Conservation (phyloP, 2,888 invertebrate genomes). For the Pteria penguin region DNA sequence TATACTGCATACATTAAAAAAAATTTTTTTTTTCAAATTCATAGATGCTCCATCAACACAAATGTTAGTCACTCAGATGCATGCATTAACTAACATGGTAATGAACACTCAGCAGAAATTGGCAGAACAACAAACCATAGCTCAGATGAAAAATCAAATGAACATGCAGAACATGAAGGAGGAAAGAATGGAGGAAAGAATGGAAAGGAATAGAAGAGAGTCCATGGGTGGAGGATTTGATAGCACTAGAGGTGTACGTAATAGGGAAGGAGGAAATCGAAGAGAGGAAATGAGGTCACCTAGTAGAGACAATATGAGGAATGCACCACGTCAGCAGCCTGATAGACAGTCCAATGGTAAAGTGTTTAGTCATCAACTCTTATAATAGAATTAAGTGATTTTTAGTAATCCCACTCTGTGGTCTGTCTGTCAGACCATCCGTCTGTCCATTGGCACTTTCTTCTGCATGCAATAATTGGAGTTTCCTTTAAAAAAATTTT, state of each 20-base stretch:
- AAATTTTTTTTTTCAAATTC: background rate
- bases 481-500: too few relatives aligned
- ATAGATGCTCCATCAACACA: slow-evolving; percentile 22
- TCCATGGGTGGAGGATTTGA: too few relatives aligned
- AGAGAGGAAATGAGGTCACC: background rate
- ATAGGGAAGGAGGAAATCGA: background rate
- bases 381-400: too few relatives aligned
- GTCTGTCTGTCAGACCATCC: too few relatives aligned
- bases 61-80: slow-evolving; percentile 35
- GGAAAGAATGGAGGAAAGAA: slow-evolving; percentile 18
- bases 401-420: too few relatives aligned
- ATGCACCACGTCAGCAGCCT: too few relatives aligned
- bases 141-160: slow-evolving; percentile 10
- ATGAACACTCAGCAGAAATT: slow-evolving; percentile 20
- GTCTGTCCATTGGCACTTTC: too few relatives aligned
- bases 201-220: too few relatives aligned
- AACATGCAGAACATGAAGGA: background rate
- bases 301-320: background rate
- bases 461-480: too few relatives aligned
- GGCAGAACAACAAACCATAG: slow-evolving; percentile 11
- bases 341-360: too few relatives aligned
- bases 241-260: too few relatives aligned
- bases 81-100: slow-evolving; percentile 30
- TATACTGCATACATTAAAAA: background rate
- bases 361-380: too few relatives aligned